Conservation (phyloP, 2,113 vertebrate genomes). For the Dasyprocta punctata region DNA sequence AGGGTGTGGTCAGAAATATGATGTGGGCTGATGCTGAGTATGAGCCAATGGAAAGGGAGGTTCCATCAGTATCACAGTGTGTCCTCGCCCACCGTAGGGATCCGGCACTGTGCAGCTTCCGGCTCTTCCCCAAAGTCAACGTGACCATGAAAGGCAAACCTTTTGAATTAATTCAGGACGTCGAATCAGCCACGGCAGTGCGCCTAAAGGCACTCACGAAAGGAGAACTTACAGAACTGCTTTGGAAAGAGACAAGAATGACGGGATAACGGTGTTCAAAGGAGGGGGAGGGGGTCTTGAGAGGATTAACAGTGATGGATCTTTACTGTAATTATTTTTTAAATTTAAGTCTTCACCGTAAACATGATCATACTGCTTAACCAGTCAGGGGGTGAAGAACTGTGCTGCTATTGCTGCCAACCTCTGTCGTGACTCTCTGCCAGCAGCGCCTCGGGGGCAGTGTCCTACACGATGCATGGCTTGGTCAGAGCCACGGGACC, state of each 20-base stretch:
- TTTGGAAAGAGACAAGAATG: not conserved
- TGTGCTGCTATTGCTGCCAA: not conserved
- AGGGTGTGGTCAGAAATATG: too few relatives aligned
- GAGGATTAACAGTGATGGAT: not conserved
- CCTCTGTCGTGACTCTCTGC: not conserved
- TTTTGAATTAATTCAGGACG: not conserved
- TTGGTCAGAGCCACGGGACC: not conserved
- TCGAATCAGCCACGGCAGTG: not conserved
- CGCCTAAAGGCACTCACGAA: not conserved
- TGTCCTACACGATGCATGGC: not conserved
- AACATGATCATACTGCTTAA: not conserved
- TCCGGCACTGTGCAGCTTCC: not conserved
- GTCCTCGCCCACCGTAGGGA: not conserved
- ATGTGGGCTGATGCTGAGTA: not conserved
- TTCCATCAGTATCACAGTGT: accelerated
- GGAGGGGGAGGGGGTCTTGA: not conserved
- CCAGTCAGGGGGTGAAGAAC: not conserved
- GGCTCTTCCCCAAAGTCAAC: not conserved
- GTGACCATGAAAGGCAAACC: not conserved
- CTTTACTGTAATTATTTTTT: not conserved
- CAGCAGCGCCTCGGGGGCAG: not conserved
- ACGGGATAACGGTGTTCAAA: not conserved
- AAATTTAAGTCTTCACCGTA: not conserved
- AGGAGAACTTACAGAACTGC: not conserved
- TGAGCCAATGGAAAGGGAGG: not conserved